Percentiles rank a stretch among this genome's conserved stretches.
Conservation (phyloP, 2,888 invertebrate species). For the Gerris lacustris region DNA sequence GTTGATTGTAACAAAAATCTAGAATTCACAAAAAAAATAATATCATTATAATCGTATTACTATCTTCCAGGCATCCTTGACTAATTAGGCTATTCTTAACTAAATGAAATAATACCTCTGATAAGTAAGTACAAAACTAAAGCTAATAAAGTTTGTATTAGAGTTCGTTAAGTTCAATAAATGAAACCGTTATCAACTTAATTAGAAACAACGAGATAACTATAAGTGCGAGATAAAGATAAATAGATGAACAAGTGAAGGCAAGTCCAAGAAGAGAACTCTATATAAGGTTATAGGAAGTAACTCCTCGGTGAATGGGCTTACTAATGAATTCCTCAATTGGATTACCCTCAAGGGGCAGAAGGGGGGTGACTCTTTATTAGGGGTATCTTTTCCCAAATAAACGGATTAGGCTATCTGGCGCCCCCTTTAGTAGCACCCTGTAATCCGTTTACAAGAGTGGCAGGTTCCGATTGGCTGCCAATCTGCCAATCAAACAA, state of each 20-base stretch:
- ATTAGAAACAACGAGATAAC: neutral
- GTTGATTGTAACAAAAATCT: no score
- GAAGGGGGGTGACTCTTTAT: neutral
- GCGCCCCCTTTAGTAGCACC: neutral
- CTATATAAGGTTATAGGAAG: neutral
- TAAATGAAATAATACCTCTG: no score
- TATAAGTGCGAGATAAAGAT: neutral
- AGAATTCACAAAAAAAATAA: no score
- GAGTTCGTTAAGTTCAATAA: no score
- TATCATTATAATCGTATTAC: no score
- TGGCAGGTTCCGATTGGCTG: conserved; percentile 1
- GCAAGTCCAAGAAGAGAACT: neutral
- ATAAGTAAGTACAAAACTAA: no score
- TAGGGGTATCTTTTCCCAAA: conserved; percentile 2
- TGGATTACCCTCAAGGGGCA: neutral
- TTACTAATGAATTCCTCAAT: conserved; percentile 3
- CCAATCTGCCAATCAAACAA: conserved; percentile 1
- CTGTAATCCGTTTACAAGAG: neutral
- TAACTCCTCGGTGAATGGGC: neutral
- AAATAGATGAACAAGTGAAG: neutral
- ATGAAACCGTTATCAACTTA: neutral
- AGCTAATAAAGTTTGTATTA: no score
- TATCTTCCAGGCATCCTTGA: no score
- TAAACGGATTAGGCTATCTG: neutral
- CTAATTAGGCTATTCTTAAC: no score